These are phyloP conservation scores for Phoenicopterus ruber DNA, from an alignment of 2,113 vertebrate genomes.

Conservation along the genomic window DNA sequence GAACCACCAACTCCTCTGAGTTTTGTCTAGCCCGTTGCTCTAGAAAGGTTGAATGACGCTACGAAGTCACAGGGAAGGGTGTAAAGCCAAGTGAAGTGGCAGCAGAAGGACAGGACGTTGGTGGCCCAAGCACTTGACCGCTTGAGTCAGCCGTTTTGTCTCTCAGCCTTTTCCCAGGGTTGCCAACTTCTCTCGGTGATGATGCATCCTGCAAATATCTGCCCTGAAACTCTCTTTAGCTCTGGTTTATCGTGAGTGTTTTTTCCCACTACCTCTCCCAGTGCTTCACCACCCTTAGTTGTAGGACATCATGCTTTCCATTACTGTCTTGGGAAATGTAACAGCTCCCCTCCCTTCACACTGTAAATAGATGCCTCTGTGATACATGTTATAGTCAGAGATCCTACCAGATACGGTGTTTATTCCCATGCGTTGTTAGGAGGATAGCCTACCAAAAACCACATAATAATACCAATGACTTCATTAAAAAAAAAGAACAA, in stretches of 20 bases:
- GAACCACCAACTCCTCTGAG: neutral
- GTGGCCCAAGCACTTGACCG: neutral
- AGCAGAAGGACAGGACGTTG: neutral
- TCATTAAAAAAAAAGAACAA: neutral
- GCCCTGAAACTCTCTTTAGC: conserved; percentile 1
- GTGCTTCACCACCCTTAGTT: neutral
- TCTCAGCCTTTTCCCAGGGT: neutral
- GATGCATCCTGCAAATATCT: conserved; percentile 38
- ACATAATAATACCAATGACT: conserved; percentile 18
- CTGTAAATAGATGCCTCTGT: conserved; percentile 15
- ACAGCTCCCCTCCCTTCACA: neutral
- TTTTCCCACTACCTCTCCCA: conserved; percentile 32
- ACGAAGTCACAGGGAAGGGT: neutral
- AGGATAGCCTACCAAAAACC: neutral
- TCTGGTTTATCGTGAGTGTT: neutral
- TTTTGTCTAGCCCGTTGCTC: neutral
- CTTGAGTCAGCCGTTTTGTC: neutral
- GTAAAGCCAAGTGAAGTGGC: neutral
- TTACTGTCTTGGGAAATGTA: neutral
- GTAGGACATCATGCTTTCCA: conserved; percentile 40
- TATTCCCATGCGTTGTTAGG: conserved; percentile 31
- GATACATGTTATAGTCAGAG: conserved; percentile 5
- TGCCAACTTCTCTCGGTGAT: neutral
- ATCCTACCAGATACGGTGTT: conserved; percentile 21
- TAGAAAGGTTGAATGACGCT: neutral